Evolutionary conservation across 2,888 invertebrate species (phyloP).

Genomic region (Nineta flava): DNA sequence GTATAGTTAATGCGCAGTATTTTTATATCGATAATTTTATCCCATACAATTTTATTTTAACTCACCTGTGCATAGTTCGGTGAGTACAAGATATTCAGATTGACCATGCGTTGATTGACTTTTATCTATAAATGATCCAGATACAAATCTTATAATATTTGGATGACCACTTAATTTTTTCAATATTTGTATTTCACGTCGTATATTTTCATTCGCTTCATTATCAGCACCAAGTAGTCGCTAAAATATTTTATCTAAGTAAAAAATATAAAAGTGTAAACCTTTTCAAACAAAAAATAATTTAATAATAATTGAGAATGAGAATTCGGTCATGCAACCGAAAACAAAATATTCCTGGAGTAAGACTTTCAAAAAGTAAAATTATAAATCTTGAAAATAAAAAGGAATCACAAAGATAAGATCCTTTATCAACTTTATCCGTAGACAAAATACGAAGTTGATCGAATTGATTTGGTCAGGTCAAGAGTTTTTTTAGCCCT

Average conservation of each 20-base stretch:
- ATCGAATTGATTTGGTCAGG: too few species aligned
- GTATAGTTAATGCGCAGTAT: too few species aligned
- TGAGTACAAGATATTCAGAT: constrained; percentile 80
- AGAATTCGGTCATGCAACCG: background rate
- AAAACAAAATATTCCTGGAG: too few species aligned
- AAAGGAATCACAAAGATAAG: too few species aligned
- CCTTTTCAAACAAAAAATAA: constrained; percentile 11
- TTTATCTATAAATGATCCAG: constrained; percentile 68
- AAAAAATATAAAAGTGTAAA: too few species aligned
- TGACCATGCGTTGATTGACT: constrained; percentile 63
- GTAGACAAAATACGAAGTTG: too few species aligned
- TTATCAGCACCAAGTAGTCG: constrained; percentile 71
- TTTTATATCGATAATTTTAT: too few species aligned
- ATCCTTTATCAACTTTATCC: too few species aligned
- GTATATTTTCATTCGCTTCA: constrained; percentile 59
- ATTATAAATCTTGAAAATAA: too few species aligned
- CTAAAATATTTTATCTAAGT: constrained; percentile 21
- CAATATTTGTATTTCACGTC: constrained; percentile 68
- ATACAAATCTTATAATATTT: constrained; percentile 79
- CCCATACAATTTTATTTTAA: too few species aligned
- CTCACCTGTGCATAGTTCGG: constrained; percentile 79
- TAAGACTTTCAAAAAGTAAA: too few species aligned
- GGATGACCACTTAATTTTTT: constrained; percentile 85
- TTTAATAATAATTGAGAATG: background rate
- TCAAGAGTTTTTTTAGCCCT: too few species aligned